Percentiles rank a stretch among this genome's conserved stretches.
Evolutionary conservation across 2,797 vertebrate species (phyloP).

Genomic region (Cuniculus paca): DNA sequence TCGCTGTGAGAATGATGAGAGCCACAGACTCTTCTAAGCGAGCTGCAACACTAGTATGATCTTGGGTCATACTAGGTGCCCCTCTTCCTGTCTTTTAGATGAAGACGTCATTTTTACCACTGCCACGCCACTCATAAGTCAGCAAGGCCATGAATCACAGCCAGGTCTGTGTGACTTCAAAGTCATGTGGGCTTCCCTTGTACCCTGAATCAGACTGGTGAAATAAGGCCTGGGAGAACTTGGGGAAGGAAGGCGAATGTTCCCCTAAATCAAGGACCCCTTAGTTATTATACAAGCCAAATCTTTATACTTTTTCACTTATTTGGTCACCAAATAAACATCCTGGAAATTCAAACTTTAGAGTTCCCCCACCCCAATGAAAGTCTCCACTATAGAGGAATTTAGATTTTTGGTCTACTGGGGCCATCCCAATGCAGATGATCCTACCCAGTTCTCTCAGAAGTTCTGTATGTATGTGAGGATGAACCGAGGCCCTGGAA

Average conservation of each 20-base stretch:
- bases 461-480: neutral
- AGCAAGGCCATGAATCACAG: neutral
- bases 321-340: neutral
- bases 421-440: neutral
- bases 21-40: neutral
- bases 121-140: neutral
- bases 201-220: neutral
- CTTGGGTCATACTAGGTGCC: neutral
- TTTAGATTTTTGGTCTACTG: fast-evolving
- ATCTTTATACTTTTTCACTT: neutral
- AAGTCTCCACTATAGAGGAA: neutral
- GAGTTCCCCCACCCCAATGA: neutral
- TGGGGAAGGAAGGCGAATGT: neutral
- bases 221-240: no score
- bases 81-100: neutral
- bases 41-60: neutral
- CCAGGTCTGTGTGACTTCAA: neutral
- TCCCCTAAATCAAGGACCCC: neutral
- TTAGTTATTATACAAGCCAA: neutral
- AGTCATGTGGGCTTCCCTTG: neutral
- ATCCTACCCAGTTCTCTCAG: neutral
- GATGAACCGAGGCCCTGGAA: neutral
- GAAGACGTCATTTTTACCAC: neutral
- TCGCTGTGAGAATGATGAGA: fast-evolving
- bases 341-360: neutral